These are phyloP conservation scores for Amiota minor DNA, from an alignment of 2,888 invertebrate genomes.

Conservation along the genomic window DNA sequence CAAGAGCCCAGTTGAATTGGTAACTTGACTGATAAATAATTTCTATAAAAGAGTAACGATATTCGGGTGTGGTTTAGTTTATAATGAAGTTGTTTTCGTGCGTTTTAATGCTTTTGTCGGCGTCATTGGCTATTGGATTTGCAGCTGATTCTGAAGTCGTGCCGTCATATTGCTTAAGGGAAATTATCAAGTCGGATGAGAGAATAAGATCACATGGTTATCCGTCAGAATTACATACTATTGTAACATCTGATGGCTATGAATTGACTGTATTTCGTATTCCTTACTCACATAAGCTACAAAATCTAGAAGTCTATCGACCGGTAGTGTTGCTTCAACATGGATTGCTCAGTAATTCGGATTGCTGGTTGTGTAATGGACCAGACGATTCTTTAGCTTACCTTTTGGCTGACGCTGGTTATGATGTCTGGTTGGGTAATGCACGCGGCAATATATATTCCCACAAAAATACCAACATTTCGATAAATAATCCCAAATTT, in stretches of 20 bases:
- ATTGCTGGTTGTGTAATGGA: slow-evolving; percentile 64
- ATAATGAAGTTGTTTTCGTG: background rate
- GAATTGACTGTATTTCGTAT: slow-evolving; percentile 67
- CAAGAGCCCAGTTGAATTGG: background rate
- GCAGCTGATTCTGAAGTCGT: slow-evolving; percentile 29
- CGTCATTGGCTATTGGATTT: slow-evolving; percentile 29
- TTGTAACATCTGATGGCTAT: slow-evolving; percentile 68
- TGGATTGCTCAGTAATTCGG: slow-evolving; percentile 69
- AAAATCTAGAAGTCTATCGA: slow-evolving; percentile 61
- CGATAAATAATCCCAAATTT: slow-evolving; percentile 60
- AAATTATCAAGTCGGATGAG: slow-evolving; percentile 53
- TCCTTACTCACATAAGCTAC: slow-evolving; percentile 62
- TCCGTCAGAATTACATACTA: slow-evolving; percentile 78
- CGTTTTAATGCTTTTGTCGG: background rate
- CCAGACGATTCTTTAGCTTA: slow-evolving; percentile 65
- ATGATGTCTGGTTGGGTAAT: slow-evolving; percentile 72
- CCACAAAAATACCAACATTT: slow-evolving; percentile 61
- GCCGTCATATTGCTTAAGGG: slow-evolving; percentile 32
- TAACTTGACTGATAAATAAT: slow-evolving; percentile 4
- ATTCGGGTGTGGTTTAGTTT: background rate
- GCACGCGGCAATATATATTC: slow-evolving; percentile 70
- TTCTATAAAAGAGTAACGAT: slow-evolving; percentile 1
- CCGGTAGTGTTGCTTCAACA: slow-evolving; percentile 75
- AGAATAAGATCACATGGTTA: slow-evolving; percentile 75
- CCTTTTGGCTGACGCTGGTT: slow-evolving; percentile 68